Conservation (phyloP, 37 sponge, comb jelly and placozoan genomes). For the Beroe forskalii region DNA sequence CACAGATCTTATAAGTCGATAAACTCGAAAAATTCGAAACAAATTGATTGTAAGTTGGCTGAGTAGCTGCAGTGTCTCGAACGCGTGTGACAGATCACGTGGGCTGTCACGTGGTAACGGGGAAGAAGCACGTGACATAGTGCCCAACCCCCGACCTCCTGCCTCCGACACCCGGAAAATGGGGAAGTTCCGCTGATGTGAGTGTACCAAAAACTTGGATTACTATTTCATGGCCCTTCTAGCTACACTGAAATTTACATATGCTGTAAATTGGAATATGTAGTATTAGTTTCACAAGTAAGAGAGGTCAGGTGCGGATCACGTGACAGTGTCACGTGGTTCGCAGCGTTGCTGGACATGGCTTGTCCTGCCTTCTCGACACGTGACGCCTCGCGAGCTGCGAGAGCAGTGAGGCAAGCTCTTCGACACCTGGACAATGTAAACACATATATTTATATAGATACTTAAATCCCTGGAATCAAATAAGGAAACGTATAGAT, state of each 20-base stretch:
- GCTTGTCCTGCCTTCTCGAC: neutral
- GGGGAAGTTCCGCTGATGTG: neutral
- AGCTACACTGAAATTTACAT: neutral
- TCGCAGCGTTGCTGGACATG: constrained; percentile 17
- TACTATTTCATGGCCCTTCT: too few species aligned
- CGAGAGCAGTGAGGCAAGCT: constrained; percentile 10
- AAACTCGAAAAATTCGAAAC: constrained; percentile 55
- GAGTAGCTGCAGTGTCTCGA: neutral
- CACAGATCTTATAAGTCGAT: neutral
- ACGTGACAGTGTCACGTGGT: constrained; percentile 47
- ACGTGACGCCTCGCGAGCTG: constrained; percentile 50
- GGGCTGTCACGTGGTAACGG: constrained; percentile 23
- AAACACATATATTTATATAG: too few species aligned
- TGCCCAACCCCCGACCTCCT: too few species aligned
- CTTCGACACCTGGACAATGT: too few species aligned
- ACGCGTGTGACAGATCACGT: neutral
- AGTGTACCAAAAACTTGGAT: too few species aligned
- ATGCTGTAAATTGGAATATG: constrained; percentile 20
- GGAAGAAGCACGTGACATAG: neutral
- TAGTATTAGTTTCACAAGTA: constrained; percentile 65
- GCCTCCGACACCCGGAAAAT: too few species aligned
- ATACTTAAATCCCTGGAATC: too few species aligned
- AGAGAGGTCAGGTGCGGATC: neutral
- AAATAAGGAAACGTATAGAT: constrained; percentile 22
- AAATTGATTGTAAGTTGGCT: constrained; percentile 29